These are phyloP conservation scores for Drosophila guanche DNA, from an alignment of 1,140 invertebrate genomes.

Conservation along the genomic window DNA sequence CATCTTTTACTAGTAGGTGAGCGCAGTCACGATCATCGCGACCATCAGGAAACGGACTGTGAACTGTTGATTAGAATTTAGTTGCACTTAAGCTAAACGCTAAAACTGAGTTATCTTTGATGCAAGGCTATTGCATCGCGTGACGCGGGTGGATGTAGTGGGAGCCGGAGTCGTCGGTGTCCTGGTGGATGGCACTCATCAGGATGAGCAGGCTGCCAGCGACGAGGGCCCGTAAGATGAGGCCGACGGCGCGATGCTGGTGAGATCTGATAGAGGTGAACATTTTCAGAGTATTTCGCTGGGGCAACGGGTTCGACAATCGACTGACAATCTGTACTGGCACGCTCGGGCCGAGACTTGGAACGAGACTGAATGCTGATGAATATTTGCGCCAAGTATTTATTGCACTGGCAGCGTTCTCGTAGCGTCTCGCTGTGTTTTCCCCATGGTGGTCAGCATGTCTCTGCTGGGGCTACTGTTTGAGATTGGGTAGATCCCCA, in stretches of 20 bases:
- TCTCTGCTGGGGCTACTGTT: not conserved
- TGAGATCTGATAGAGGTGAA: not conserved
- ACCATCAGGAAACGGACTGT: too few species aligned
- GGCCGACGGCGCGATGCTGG: conserved; percentile 9
- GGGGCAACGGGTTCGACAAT: not conserved
- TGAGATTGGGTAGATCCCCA: conserved; percentile 33
- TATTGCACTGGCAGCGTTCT: conserved; percentile 10
- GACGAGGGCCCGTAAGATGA: conserved; percentile 23
- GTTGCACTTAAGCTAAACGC: not conserved
- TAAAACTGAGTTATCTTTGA: too few species aligned
- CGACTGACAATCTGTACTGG: conserved; percentile 14
- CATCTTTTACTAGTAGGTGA: not conserved
- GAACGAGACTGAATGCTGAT: conserved; percentile 27
- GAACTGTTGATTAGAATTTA: too few species aligned
- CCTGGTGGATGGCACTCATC: conserved; percentile 54
- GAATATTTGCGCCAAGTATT: conserved; percentile 8
- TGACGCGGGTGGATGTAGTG: conserved; percentile 61
- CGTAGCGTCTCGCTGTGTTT: conserved; percentile 18
- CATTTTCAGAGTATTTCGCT: not conserved
- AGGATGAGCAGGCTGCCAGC: conserved; percentile 48
- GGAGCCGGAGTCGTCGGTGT: conserved; percentile 50
- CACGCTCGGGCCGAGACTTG: conserved; percentile 18
- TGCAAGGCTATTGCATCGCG: conserved; percentile 35
- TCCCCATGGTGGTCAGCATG: conserved; percentile 13
- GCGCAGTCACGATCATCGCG: too few species aligned